Percentiles rank a stretch among this genome's conserved stretches.
These are phyloP conservation scores for Archips crataeganus DNA, from an alignment of 2,888 invertebrate species.

Conservation along the genomic window DNA sequence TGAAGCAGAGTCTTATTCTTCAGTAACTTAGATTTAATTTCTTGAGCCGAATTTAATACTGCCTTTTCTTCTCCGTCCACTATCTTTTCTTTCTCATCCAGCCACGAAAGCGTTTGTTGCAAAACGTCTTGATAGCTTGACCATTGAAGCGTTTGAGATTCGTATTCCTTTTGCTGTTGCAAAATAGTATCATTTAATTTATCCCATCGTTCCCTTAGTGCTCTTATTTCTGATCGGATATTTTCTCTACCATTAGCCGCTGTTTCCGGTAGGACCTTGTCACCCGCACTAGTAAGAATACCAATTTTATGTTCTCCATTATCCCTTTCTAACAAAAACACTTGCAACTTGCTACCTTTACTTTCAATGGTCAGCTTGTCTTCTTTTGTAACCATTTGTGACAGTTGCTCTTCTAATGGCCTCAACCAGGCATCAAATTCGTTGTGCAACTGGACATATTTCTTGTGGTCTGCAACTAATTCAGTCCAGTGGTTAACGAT, in stretches of 20 bases:
- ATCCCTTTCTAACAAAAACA: conserved; percentile 92
- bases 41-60: conserved; percentile 92
- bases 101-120: conserved; percentile 93
- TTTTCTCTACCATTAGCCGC: conserved; percentile 96
- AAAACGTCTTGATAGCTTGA: conserved; percentile 94
- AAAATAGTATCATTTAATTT: conserved; percentile 93
- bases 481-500: conserved; percentile 94
- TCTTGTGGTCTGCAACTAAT: conserved; percentile 93
- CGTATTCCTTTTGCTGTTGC: conserved; percentile 94
- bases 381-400: conserved; percentile 88
- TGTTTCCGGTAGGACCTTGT: conserved; percentile 96
- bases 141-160: conserved; percentile 93
- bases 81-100: conserved; percentile 93
- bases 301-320: conserved; percentile 93
- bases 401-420: conserved; percentile 89
- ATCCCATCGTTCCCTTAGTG: conserved; percentile 95
- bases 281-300: conserved; percentile 91
- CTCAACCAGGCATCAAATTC: conserved; percentile 92
- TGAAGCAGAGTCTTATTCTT: conserved; percentile 95
- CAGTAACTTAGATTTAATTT: conserved; percentile 92
- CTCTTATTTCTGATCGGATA: conserved; percentile 93
- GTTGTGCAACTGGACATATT: conserved; percentile 90
- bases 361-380: conserved; percentile 88
- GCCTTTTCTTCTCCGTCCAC: conserved; percentile 89
- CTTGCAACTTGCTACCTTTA: conserved; percentile 89